Conservation (phyloP, 2,113 vertebrate species). For the Promerops cafer region DNA sequence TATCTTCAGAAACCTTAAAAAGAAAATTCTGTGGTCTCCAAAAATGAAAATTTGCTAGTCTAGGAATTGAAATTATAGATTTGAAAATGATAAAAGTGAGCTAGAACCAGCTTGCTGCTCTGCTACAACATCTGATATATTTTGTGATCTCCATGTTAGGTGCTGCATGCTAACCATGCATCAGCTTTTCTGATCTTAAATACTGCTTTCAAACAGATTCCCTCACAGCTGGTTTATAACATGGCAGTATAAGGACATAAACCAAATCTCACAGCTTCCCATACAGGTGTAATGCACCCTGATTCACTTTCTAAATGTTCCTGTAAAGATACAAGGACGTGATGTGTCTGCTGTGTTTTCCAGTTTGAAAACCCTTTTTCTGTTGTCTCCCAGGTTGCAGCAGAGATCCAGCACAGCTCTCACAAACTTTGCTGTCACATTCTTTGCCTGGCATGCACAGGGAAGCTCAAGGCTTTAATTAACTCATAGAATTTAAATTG, state of each 20-base stretch:
- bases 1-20: neutral
- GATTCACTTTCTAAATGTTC: neutral
- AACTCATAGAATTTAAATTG: neutral
- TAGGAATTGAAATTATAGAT: neutral
- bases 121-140: neutral
- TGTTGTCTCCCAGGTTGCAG: neutral
- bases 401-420: neutral
- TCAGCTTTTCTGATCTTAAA: neutral
- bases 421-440: neutral
- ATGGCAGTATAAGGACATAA: neutral
- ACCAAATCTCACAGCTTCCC: neutral
- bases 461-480: neutral
- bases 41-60: neutral
- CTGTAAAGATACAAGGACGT: neutral
- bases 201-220: neutral
- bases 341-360: neutral
- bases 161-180: neutral
- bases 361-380: neutral
- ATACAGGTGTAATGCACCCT: neutral
- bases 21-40: neutral
- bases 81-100: neutral
- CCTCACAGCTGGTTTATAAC: neutral
- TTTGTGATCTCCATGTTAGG: neutral
- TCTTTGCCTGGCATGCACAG: neutral
- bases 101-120: neutral